Evolutionary conservation across 30 jellyfish, hydroid and myxozoan species (phyloP), one percentile per base, ranked within the genome.

Genomic region (Hydra vulgaris): DNA sequence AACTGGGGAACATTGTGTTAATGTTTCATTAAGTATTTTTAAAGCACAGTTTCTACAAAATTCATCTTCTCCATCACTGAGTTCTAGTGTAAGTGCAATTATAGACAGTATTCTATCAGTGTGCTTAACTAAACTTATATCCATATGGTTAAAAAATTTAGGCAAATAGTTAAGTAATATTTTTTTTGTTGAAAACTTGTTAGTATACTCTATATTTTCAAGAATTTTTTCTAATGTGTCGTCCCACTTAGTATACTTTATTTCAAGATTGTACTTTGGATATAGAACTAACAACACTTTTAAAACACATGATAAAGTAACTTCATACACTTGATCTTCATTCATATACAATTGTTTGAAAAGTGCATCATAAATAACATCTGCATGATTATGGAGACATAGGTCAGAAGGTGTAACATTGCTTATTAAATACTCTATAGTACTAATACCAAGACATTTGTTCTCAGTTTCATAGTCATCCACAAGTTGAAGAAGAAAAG

Each of bases 371-470:
- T 89, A 84, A 8, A 89, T 80, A 25, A 89, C 77, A 0, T 53
- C 95, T 7, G 86, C 94, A 54, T 89, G 90, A 68, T 84, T 89
- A 78, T 79, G 68, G 68, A 84, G 55, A 55, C 77, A 77, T 81
- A 89, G 74, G 21, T 89, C 96, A 76, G 89, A 79, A 15, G 96
- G 86, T 17, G 74, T 82, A 12, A 88, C 96, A 75, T 88, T 88
- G 21, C 77, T 85, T 5, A 88, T 26, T 70, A 88, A 53, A 53
- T 81, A 79, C 17, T 80, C 70, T 75, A 88, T 70, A 16, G 85
- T 71, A 15, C 88, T 82, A 4, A 79, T 79, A 18, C 96, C 96
- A 12, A 88, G 88, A 56, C 83, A 84, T 53, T 88, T 88, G 72
- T 88, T 88, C 54, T 56, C 86, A 25, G 78, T 66, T 23, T 67